Evolutionary conservation across 2,113 vertebrate genomes (phyloP).

Genomic region (Clinocottus analis): DNA sequence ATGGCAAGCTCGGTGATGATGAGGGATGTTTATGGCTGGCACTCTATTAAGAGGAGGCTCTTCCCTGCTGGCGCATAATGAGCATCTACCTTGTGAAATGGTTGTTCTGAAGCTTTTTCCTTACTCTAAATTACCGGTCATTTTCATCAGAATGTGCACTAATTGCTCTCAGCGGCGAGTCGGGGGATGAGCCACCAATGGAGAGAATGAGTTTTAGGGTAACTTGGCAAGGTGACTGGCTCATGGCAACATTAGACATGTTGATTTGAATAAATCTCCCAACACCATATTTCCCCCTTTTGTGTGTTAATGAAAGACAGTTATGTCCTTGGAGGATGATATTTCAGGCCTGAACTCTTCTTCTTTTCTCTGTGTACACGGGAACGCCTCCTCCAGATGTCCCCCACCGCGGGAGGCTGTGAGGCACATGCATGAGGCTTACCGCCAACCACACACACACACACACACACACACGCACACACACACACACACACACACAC

Average conservation of each 20-base stretch:
- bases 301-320: constrained; percentile 72
- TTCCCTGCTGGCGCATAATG: constrained; percentile 79
- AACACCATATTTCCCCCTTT: constrained; percentile 35
- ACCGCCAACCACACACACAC: constrained; percentile 47
- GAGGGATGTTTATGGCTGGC: constrained; percentile 78
- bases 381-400: constrained; percentile 81
- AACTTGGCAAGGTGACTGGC: constrained; percentile 79
- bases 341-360: constrained; percentile 68
- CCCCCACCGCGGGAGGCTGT: constrained; percentile 73
- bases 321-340: constrained; percentile 74
- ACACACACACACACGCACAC: constrained; percentile 38
- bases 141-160: constrained; percentile 73
- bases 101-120: constrained; percentile 59
- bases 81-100: constrained; percentile 76
- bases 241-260: constrained; percentile 70
- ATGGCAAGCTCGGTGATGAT: constrained; percentile 74
- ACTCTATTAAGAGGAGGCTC: constrained; percentile 77
- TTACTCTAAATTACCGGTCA: constrained; percentile 70
- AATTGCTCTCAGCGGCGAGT: constrained; percentile 72
- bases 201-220: constrained; percentile 61
- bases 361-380: constrained; percentile 57
- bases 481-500: constrained; percentile 14
- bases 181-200: constrained; percentile 28
- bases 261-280: constrained; percentile 69
- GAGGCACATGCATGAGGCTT: constrained; percentile 64